These are phyloP conservation scores for Drosophila chauvacae DNA, from an alignment of 1,140 invertebrate species.

Conservation along the genomic window DNA sequence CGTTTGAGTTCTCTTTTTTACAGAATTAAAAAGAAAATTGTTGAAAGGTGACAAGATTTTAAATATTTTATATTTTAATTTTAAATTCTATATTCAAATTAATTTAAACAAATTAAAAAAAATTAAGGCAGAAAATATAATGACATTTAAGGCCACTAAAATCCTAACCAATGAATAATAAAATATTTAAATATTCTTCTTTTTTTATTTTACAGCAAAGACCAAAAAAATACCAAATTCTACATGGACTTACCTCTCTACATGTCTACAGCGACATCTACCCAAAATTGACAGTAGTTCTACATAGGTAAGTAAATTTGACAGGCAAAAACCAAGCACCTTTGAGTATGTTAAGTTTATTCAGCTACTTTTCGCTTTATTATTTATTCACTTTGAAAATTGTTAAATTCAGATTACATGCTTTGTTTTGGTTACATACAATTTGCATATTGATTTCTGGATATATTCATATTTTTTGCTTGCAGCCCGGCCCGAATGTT, in stretches of 20 bases:
- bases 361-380: constrained; percentile 74
- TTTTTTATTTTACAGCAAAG: no score
- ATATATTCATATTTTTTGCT: constrained; percentile 56
- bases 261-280: background rate
- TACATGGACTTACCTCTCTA: background rate
- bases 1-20: background rate
- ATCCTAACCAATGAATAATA: no score
- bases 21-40: background rate
- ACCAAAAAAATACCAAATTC: background rate
- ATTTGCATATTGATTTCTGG: constrained; percentile 65
- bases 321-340: background rate
- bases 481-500: constrained; percentile 33
- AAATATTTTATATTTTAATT: no score
- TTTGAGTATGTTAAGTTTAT: constrained; percentile 40
- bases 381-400: constrained; percentile 80
- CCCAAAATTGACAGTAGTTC: background rate
- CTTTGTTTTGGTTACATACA: constrained; percentile 68
- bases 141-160: no score
- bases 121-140: no score
- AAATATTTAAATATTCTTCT: no score
- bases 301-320: background rate
- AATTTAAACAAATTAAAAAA: no score
- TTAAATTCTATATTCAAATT: no score
- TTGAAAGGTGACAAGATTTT: no score
- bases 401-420: constrained; percentile 81